Evolutionary conservation across 2,888 invertebrate genomes (phyloP).

Genomic region (Machimus rusticus): DNA sequence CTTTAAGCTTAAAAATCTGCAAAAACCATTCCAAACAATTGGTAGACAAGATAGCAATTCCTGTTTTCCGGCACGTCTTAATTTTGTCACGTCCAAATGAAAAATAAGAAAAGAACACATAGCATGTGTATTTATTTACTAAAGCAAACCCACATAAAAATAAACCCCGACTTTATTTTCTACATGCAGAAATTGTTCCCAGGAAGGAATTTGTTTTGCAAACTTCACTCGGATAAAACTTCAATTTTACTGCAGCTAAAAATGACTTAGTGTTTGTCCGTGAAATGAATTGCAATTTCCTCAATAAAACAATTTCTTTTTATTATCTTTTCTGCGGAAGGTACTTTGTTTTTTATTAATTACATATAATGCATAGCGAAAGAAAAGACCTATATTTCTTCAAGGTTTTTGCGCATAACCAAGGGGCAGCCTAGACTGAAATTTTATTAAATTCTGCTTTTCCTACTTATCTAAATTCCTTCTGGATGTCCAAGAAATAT

Average conservation of each 20-base stretch:
- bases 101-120: background rate
- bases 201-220: background rate
- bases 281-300: background rate
- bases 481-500: background rate
- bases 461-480: background rate
- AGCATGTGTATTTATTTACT: background rate
- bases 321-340: background rate
- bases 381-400: background rate
- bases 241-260: background rate
- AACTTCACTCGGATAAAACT: background rate
- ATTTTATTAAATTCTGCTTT: background rate
- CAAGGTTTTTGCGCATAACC: background rate
- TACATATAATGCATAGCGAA: background rate
- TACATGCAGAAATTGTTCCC: background rate
- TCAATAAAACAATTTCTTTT: background rate
- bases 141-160: background rate
- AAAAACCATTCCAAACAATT: background rate
- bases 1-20: background rate
- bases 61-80: background rate
- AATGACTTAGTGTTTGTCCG: background rate
- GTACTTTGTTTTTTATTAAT: background rate
- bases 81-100: background rate
- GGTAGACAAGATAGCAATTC: background rate
- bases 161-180: background rate
- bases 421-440: background rate